Evolutionary conservation across 2,888 invertebrate species (phyloP).

Genomic region (Catocala fraxini): DNA sequence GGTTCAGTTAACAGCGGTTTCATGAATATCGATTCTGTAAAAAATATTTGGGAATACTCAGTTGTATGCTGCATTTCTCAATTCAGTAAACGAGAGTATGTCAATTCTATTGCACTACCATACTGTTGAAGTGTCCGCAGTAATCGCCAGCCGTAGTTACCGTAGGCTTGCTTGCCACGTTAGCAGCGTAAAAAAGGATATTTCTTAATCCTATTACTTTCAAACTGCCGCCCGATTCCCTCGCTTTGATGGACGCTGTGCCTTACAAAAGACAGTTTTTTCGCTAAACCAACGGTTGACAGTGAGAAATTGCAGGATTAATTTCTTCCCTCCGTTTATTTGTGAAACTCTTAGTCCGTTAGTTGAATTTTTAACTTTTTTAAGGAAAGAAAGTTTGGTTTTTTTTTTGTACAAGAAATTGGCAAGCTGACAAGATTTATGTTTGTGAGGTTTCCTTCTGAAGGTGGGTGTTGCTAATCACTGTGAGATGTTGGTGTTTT

Average conservation of each 20-base stretch:
- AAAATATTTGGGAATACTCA: no score
- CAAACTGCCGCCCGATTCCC: not conserved
- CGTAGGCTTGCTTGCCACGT: no score
- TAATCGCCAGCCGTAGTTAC: no score
- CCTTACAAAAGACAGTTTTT: slow-evolving; percentile 42
- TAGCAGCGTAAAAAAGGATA: no score
- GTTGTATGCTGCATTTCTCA: no score
- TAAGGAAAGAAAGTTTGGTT: slow-evolving; percentile 6
- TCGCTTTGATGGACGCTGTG: slow-evolving; percentile 3
- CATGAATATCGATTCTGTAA: no score
- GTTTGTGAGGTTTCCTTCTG: slow-evolving; percentile 9
- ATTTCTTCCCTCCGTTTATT: slow-evolving; percentile 47
- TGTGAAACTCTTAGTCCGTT: slow-evolving; percentile 45
- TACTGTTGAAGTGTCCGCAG: no score
- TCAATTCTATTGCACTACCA: no score
- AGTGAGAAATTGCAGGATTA: slow-evolving; percentile 59
- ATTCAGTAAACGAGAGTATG: no score
- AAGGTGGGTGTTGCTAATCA: slow-evolving; percentile 5
- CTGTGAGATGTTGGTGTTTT: not conserved
- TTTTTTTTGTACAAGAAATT: slow-evolving; percentile 15
- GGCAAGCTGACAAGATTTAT: slow-evolving; percentile 27
- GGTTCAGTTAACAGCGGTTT: no score
- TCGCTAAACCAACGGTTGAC: slow-evolving; percentile 52
- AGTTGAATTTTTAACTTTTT: slow-evolving; percentile 42
- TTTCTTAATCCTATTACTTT: no score